These are phyloP conservation scores for Tetranychus piercei DNA, from an alignment of 2,888 invertebrate species.

Conservation along the genomic window DNA sequence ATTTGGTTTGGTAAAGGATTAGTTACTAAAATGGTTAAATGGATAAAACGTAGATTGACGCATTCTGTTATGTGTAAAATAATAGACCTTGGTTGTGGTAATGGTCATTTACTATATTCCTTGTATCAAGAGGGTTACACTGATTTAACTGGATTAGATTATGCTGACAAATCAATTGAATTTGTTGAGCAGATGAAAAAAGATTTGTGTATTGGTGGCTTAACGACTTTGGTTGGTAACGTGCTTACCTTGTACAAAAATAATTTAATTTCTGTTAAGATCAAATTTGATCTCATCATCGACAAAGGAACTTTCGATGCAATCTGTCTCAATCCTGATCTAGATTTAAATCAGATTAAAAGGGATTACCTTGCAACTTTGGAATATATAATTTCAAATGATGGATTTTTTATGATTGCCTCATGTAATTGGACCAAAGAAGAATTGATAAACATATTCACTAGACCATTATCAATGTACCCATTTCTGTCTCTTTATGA, in stretches of 20 bases:
- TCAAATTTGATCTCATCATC: not conserved
- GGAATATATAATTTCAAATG: not conserved
- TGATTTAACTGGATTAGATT: constrained; percentile 69
- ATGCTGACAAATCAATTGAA: constrained; percentile 58
- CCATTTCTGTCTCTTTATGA: not conserved
- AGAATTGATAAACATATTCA: not conserved
- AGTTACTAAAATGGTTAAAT: constrained; percentile 28
- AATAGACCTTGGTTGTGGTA: constrained; percentile 57
- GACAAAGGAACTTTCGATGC: constrained; percentile 60
- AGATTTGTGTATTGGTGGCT: not conserved
- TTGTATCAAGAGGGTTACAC: constrained; percentile 49
- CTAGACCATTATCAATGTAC: not conserved
- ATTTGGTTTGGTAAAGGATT: constrained; percentile 47
- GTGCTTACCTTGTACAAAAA: not conserved
- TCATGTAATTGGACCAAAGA: constrained; percentile 12
- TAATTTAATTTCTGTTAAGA: not conserved
- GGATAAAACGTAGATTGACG: constrained; percentile 28
- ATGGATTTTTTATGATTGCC: constrained; percentile 7
- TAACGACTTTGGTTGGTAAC: constrained; percentile 4
- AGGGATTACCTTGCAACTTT: not conserved
- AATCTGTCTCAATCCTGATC: constrained; percentile 55
- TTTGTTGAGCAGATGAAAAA: constrained; percentile 41
- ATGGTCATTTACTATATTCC: constrained; percentile 64
- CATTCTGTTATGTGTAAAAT: constrained; percentile 27
- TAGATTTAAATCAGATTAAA: not conserved